A percentile compares a stretch with the other conserved stretches of the same genome.
Evolutionary conservation across 2,888 invertebrate species (phyloP).

Genomic region (Orthosia cruda): DNA sequence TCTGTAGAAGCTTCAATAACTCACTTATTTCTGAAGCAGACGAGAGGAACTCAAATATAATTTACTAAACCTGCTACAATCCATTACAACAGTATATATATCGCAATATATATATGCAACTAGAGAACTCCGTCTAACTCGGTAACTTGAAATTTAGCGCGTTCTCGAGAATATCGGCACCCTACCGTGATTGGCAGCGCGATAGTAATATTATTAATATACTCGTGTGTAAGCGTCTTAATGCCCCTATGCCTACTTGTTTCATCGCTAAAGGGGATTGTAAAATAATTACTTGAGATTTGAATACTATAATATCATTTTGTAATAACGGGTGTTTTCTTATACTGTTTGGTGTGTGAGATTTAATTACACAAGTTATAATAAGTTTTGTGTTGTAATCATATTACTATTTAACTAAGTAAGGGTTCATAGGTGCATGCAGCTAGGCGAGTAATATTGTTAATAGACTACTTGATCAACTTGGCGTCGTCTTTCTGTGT

Average conservation of each 20-base stretch:
- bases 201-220: conserved; percentile 66
- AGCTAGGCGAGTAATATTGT: not conserved
- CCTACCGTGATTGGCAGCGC: conserved; percentile 64
- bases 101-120: conserved; percentile 19
- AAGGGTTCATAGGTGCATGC: not conserved
- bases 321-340: conserved; percentile 23
- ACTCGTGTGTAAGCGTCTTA: conserved; percentile 55
- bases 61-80: conserved; percentile 49
- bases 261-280: conserved; percentile 27
- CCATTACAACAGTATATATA: conserved; percentile 29
- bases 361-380: not conserved
- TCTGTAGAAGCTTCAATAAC: conserved; percentile 35
- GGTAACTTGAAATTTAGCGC: conserved; percentile 68
- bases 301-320: conserved; percentile 43
- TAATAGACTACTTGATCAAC: not conserved
- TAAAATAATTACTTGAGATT: conserved; percentile 51
- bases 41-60: conserved; percentile 43
- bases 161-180: conserved; percentile 62
- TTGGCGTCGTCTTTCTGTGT: not conserved
- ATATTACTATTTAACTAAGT: conserved; percentile 9
- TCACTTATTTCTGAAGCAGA: conserved; percentile 39
- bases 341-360: not conserved
- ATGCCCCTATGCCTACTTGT: conserved; percentile 44
- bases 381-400: conserved; percentile 8
- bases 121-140: conserved; percentile 62